Evolutionary conservation across 2,797 vertebrate genomes (phyloP).

Genomic region (Acropternis orthonyx): DNA sequence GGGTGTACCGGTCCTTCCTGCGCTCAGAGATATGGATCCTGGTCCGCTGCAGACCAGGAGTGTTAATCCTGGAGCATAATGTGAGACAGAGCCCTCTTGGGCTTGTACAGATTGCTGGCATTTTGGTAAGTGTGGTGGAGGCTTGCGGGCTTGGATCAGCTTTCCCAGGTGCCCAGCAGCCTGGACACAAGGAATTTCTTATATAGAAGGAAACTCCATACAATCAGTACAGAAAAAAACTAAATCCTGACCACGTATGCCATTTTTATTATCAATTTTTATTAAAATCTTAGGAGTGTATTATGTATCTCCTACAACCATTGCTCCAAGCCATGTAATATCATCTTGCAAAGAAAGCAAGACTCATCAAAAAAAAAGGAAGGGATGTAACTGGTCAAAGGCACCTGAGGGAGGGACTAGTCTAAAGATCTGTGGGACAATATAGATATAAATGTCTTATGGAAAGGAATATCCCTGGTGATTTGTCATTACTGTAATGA

Average conservation of each 20-base stretch:
- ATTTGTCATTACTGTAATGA: background rate
- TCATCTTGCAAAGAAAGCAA: background rate
- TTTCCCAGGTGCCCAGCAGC: background rate
- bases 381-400: background rate
- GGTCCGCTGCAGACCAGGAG: background rate
- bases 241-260: background rate
- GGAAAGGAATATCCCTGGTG: background rate
- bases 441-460: background rate
- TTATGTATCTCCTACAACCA: background rate
- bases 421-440: background rate
- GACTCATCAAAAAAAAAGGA: background rate
- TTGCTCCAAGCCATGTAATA: background rate
- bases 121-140: background rate
- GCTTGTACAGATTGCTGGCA: background rate
- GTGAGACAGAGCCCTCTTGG: background rate
- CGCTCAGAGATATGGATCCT: background rate
- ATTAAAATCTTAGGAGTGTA: background rate
- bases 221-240: background rate
- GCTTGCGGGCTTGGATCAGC: background rate
- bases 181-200: background rate
- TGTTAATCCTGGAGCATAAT: background rate
- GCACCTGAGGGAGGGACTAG: background rate
- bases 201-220: background rate
- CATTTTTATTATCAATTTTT: background rate
- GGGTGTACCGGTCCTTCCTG: fast-evolving